Conservation (phyloP, 2,797 vertebrate species). For the Halcyon smyrnensis region DNA sequence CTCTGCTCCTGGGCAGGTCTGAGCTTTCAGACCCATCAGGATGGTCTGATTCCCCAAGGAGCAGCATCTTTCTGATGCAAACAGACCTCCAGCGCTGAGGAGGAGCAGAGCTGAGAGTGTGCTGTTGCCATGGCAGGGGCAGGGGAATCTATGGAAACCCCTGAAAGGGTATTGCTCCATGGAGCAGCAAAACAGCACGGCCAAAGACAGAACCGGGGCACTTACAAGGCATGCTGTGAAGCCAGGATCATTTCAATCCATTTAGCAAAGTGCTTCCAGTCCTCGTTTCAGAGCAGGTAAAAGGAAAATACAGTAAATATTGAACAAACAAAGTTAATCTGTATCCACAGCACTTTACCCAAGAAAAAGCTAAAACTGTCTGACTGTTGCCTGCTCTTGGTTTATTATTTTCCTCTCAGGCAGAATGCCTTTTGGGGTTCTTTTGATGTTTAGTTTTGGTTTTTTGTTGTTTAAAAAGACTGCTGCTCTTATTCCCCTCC, state of each 20-base stretch:
- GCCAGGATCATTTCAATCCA: constrained; percentile 60
- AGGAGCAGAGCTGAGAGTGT: not conserved
- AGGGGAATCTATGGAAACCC: constrained; percentile 60
- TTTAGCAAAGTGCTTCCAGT: constrained; percentile 69
- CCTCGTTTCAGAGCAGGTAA: not conserved
- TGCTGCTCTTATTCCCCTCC: not conserved
- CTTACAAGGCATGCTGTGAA: constrained; percentile 1
- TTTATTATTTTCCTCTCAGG: constrained; percentile 12
- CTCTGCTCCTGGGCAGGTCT: not conserved
- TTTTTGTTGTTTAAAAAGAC: not conserved
- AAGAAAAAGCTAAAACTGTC: not conserved
- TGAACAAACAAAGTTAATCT: constrained; percentile 55
- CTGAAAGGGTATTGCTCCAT: constrained; percentile 30
- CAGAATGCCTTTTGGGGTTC: not conserved
- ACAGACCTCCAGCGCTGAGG: not conserved
- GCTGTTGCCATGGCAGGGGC: constrained; percentile 55
- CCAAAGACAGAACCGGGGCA: constrained; percentile 15
- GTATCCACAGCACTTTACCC: not conserved
- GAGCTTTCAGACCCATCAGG: not conserved
- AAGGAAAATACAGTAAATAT: constrained; percentile 44
- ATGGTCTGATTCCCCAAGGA: not conserved
- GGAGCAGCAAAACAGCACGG: not conserved
- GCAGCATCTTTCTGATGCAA: not conserved
- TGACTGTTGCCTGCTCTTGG: not conserved
- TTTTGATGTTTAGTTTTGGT: not conserved